Base-by-base conservation (phyloP, 2,797 vertebrate species). In the Leucoraja ocellata region DNA sequence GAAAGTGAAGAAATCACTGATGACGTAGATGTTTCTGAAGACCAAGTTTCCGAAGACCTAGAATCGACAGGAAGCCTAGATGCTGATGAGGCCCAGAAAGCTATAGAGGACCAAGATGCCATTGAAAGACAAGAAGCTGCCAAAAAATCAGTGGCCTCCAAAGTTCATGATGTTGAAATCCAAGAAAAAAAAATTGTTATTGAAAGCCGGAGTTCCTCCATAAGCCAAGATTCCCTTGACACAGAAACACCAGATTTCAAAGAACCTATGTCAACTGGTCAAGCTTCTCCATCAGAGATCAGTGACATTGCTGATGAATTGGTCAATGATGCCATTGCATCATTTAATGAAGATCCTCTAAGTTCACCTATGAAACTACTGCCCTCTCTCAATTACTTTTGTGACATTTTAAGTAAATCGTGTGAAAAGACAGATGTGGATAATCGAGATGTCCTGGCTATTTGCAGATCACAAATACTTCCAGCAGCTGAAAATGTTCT, bases 251-350 rank as follows among this genome's bases (percentile, higher is more conserved):
- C 28, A 73, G 23, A 54, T 46, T 71, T 92, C 4, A 39, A 46
- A 25, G 71, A 92, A 36, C 39, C 76, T 25, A 36, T 39, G 63
- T 71, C 65, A 71, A 18, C 32, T 74, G 68, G 14, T 92, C 90
- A 92, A 25, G 90, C 95, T 3, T 95, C 95, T 88, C 95, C 95
- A 83, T 61, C 94, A 93, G 95, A 95, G 39, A 94, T 95, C 78
- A 93, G 46, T 18, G 21, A 88, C 79, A 94, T 95, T 16, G 83
- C 93, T 93, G 93, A 94, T 54, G 91, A 95, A 68, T 73, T 95
- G 39, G 91, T 95, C 92, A 95, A 71, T 84, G 68, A 92, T 58
- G 71, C 39, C 10, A 76, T 92, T n/a, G 14, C 13, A 76, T 92
- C 73, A n/a, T 39, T 92, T 54, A 74, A 73, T 92, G 68, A 92